Evolutionary conservation across 2,797 vertebrate species (phyloP), one percentile per base, ranked within the genome.

Genomic region (Smutsia temminckii): DNA sequence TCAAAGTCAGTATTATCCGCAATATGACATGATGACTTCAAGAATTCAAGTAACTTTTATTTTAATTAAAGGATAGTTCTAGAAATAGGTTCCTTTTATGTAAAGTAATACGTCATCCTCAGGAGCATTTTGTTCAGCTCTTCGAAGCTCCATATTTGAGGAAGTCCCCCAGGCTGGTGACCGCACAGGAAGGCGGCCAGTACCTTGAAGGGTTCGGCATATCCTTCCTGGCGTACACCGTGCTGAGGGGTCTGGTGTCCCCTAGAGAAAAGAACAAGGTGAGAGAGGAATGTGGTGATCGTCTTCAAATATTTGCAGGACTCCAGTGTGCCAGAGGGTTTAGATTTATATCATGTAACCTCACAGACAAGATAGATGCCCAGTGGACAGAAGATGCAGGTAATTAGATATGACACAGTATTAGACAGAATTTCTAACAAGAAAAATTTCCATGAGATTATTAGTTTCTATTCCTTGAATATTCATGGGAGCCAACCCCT

Each of bases 401-500:
- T 86, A 92, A 96, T 93, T 79, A 93, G 92, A 71, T 84, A 37
- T 37, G 90, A 66, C 71, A 59, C 17, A 29, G 17, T 64, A 75
- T 89, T 89, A 87, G 42, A 83, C 29, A 72, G 78, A 89, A 88
- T 75, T 74, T 78, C 79, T 89, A 96, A 87, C 77, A 59, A 49
- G 83, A 77, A 63, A 89, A 21, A 75, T 93, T 46, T 94, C 90
- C 84, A 51, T 57, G 80, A 71, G 95, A 66, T 85, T 34, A 64
- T 75, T 59, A 71, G 23, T 49, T 87, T 87, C 71, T 53, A n/a
- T 34, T 71, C 91, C 92, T 61, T 80, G 89, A 69, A 77, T 94
- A 92, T 87, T 93, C 92, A 85, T 92, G 80, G 25, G 23, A 3
- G 2, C 6, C 21, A 57, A 42, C 78, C 37, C 5, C 11, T 40